These are phyloP conservation scores for Phymanthus crucifer DNA, from an alignment of 92 coral and sea anemone species.

Conservation along the genomic window DNA sequence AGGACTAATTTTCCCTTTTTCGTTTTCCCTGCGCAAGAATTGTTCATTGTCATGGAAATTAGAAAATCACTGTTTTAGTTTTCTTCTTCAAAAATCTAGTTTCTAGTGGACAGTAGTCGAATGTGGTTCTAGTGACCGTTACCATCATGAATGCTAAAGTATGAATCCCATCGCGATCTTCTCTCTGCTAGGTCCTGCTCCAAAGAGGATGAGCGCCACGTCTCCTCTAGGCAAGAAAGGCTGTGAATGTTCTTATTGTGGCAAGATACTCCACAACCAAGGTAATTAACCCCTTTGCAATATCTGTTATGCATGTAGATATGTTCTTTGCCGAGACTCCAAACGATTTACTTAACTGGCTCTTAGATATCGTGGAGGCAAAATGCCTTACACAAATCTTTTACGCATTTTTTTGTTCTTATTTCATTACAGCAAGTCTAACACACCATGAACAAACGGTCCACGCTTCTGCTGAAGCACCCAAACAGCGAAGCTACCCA, in stretches of 20 bases:
- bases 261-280: constrained; percentile 96
- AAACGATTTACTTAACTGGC: no score
- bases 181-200: constrained; percentile 72
- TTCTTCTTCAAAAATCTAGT: no score
- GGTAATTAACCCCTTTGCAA: constrained; percentile 29
- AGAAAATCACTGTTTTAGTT: no score
- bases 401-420: not conserved
- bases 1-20: no score
- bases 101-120: no score
- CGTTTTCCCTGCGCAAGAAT: no score
- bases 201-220: constrained; percentile 86
- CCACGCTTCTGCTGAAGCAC: constrained; percentile 90
- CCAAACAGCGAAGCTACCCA: constrained; percentile 93
- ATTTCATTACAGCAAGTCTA: constrained; percentile 72
- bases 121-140: no score
- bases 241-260: constrained; percentile 95
- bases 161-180: not conserved
- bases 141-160: no score
- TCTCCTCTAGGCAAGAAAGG: constrained; percentile 99
- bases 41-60: no score
- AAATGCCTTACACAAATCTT: no score
- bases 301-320: not conserved
- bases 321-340: no score
- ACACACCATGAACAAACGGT: constrained; percentile 95
- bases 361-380: no score